Evolutionary conservation across 2,113 vertebrate species (phyloP).

Genomic region (Apus apus): DNA sequence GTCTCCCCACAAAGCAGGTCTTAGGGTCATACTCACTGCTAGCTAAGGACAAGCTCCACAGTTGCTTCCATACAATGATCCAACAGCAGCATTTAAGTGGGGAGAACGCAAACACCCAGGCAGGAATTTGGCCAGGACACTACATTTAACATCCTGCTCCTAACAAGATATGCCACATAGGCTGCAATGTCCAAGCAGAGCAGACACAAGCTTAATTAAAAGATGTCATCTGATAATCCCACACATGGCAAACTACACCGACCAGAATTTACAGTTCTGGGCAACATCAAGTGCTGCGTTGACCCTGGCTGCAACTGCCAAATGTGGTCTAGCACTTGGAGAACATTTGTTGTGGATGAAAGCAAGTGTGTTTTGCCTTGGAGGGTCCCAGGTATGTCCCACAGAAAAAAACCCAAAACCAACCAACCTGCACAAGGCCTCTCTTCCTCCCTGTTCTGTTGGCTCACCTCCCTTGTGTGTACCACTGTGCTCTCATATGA

Average conservation of each 20-base stretch:
- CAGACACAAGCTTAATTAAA: constrained; percentile 1
- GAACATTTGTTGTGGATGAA: not conserved
- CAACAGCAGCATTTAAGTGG: not conserved
- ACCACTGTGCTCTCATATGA: constrained; percentile 16
- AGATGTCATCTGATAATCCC: constrained; percentile 1
- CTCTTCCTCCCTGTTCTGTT: not conserved
- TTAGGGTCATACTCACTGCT: not conserved
- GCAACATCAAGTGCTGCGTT: not conserved
- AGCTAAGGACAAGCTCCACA: not conserved
- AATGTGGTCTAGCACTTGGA: not conserved
- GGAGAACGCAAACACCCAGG: constrained; percentile 20
- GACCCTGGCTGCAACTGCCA: not conserved
- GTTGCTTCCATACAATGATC: not conserved
- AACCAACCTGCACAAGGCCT: not conserved
- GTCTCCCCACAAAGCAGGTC: not conserved
- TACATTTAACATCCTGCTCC: constrained; percentile 13
- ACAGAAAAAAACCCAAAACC: not conserved
- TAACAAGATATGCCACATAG: constrained; percentile 2
- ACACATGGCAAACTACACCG: not conserved
- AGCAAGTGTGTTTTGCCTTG: not conserved
- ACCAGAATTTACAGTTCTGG: constrained; percentile 40
- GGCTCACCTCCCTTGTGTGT: not conserved
- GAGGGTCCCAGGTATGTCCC: not conserved
- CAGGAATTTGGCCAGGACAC: constrained; percentile 19
- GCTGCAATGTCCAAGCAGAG: not conserved